Percentiles rank a stretch among this genome's conserved stretches.
phyloP scores from a whole-genome alignment of 2,113 vertebrate genomes.

The Gymnocephalus cernua region DNA sequence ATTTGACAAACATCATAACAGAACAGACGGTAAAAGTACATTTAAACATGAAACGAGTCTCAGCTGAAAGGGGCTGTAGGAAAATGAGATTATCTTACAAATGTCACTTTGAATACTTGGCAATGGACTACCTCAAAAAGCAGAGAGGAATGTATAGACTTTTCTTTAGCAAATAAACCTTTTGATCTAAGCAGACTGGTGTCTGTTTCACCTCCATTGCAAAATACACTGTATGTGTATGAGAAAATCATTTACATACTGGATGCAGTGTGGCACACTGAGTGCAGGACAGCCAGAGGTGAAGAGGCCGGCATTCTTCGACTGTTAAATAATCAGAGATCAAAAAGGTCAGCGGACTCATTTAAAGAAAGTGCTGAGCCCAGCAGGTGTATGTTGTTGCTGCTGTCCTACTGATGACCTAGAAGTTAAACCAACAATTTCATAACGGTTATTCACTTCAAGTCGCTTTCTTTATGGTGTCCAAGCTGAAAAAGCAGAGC shows the following conservation, averaged over 20 bases:
- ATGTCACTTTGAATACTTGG: slow-evolving; percentile 7
- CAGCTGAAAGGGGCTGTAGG: not conserved
- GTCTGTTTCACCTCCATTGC: not conserved
- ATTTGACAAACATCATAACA: slow-evolving; percentile 38
- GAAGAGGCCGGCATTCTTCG: not conserved
- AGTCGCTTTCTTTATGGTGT: not conserved
- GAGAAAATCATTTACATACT: slow-evolving; percentile 2
- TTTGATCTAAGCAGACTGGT: not conserved
- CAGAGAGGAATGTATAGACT: slow-evolving; percentile 26
- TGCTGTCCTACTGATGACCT: not conserved
- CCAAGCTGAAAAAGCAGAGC: not conserved
- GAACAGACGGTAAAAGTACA: slow-evolving; percentile 45
- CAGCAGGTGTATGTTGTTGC: not conserved
- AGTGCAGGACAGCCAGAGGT: not conserved
- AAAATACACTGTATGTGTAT: slow-evolving; percentile 8
- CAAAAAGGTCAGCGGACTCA: slow-evolving; percentile 2
- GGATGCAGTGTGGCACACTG: not conserved
- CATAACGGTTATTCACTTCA: not conserved
- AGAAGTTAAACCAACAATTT: slow-evolving; percentile 7
- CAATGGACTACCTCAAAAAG: not conserved
- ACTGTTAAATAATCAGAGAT: not conserved
- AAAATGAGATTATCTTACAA: not conserved
- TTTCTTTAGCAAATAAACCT: slow-evolving; percentile 10
- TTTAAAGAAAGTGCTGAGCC: slow-evolving; percentile 13
- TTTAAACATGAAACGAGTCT: slow-evolving; percentile 24